Conservation (phyloP, 2,888 invertebrate species). For the Eueremaeus valkanovi region DNA sequence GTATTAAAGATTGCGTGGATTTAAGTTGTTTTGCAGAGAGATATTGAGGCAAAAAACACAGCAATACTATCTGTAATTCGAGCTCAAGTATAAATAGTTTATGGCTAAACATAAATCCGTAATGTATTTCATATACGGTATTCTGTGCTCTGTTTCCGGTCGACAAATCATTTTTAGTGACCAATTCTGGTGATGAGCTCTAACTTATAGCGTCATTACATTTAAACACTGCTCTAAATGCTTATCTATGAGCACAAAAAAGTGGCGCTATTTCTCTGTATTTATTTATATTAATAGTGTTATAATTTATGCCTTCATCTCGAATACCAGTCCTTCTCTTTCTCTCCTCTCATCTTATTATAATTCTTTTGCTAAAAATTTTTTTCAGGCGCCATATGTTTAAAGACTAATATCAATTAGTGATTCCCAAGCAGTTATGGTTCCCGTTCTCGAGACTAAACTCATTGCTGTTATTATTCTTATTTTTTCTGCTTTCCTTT, state of each 20-base stretch:
- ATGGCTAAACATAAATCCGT: not conserved
- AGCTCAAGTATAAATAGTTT: not conserved
- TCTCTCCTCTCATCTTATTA: not conserved
- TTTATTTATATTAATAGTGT: not conserved
- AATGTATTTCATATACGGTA: not conserved
- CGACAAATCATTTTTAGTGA: conserved; percentile 7
- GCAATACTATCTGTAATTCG: not conserved
- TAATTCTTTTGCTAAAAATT: not conserved
- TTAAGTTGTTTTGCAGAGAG: not conserved
- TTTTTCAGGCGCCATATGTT: conserved; percentile 21
- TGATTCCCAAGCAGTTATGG: not conserved
- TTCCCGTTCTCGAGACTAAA: not conserved
- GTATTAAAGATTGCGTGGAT: not conserved
- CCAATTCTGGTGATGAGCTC: not conserved
- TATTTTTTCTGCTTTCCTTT: too few relatives aligned
- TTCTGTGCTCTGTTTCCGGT: not conserved
- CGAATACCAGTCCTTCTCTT: not conserved
- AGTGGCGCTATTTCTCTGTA: not conserved
- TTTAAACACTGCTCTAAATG: not conserved
- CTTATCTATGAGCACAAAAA: too few relatives aligned
- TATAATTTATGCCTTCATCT: conserved; percentile 22
- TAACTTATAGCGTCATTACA: not conserved
- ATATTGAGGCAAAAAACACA: not conserved
- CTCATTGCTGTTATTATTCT: not conserved
- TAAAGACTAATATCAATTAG: conserved; percentile 8